Evolutionary conservation across 1,140 invertebrate genomes (phyloP), one percentile per base, ranked within the genome.

Genomic region (Drosophila lini): DNA sequence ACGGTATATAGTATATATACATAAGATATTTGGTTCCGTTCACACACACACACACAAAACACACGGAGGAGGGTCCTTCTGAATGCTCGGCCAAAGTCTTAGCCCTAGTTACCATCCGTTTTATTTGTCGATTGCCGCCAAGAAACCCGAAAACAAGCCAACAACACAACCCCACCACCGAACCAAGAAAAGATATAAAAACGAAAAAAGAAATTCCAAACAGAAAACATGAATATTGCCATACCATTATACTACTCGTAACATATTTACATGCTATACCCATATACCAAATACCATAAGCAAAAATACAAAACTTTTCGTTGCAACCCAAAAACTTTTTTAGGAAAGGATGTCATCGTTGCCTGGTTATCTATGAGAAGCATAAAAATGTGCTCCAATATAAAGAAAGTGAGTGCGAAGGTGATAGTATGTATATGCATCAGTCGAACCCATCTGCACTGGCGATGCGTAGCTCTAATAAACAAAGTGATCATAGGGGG

Each of bases 301-400:
- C 13, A 36, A 22, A 55, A 78, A 82, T 83, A 71, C 77, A 83
- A 70, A 83, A 80, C 80, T 89, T 88, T 84, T 80, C 68, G 78
- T 89, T 88, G 84, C 84, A 90, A 88, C 48, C 48, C 75, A 75
- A 91, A 80, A 89, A 80, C 73, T 82, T 57, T 91, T 92, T 76
- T 92, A 92, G 91, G 79, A 92, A 92, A 90, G 91, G 91, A 81
- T 97, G 97, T 93, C 97, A 96, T 93, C 95, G 96, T 67, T 98
- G 97, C 93, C 95, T 98, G 86, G 97, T 98, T 77, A 97, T 98
- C 92, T 97, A 98, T 91, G 96, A 97, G 92, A 97, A 97, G 90
- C 97, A 98, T 93, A 94, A 95, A 80, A 98, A 98, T 93, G 97
- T 98, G 71, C 94, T 98, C 76, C 97, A 98, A 93, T 98, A 98